phyloP scores from a whole-genome alignment of 2,888 invertebrate genomes.

The Sarcophaga variegata region DNA sequence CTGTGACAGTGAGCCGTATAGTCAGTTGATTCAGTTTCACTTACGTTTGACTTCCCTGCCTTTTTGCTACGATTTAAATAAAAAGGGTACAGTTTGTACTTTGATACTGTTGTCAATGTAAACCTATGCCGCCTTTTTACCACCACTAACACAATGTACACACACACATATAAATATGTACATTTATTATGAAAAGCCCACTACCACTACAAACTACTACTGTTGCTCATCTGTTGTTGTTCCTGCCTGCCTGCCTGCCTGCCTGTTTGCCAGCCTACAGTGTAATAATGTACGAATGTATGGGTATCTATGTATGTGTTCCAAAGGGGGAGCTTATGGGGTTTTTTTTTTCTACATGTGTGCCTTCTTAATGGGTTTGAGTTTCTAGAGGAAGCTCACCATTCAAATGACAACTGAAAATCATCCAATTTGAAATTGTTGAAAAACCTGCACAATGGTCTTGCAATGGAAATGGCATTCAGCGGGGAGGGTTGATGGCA shows the following conservation, averaged over 20 bases:
- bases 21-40: conserved; percentile 71
- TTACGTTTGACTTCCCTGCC: conserved; percentile 70
- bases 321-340: conserved; percentile 17
- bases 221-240: conserved; percentile 57
- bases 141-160: conserved; percentile 21
- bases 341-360: conserved; percentile 30
- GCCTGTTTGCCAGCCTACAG: conserved; percentile 38
- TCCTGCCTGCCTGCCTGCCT: not conserved
- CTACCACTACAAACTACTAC: conserved; percentile 43
- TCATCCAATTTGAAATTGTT: conserved; percentile 66
- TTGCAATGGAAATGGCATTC: not conserved
- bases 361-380: conserved; percentile 57
- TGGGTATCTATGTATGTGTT: conserved; percentile 34
- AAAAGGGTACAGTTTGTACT: conserved; percentile 78
- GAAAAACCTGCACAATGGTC: not conserved
- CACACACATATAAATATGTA: conserved; percentile 14
- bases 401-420: conserved; percentile 67
- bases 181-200: not conserved
- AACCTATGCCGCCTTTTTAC: conserved; percentile 65
- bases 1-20: conserved; percentile 62
- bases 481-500: conserved; percentile 17
- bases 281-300: conserved; percentile 45
- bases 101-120: conserved; percentile 79
- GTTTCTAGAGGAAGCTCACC: conserved; percentile 33
- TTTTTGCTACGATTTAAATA: conserved; percentile 53